Base-by-base conservation (phyloP, 2,113 vertebrate genomes). In the Tricholaema leucomelas region DNA sequence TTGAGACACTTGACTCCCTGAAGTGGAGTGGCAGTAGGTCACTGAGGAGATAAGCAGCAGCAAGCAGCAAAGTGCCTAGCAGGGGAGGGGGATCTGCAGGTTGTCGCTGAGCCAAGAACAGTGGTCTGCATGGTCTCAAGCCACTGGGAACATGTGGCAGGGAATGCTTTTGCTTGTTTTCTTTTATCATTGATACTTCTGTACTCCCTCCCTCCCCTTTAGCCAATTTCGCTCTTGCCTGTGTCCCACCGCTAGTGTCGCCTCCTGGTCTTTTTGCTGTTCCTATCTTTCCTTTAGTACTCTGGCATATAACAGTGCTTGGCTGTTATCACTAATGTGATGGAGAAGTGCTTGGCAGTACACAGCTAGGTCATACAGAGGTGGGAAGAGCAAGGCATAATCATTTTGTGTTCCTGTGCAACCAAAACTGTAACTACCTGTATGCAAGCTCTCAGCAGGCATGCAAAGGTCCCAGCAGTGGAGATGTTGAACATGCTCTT, bases 381-480 rank as follows among this genome's bases (percentile, higher is more conserved):
- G 70, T 77, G 48, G 88, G 5, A 80, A 24, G 76, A 85, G 82
- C 90, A 52, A 90, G 76, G 82, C 65, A 9, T 14, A 42, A n/a
- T 20, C 56, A 11, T 54, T 60, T 55, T 52, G 2, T 54, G 15
- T 64, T 64, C 35, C 46, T 17, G 8, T 31, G 46, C 0, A 0
- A 66, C 52, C 38, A 3, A 18, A 18, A 1, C 50, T 44, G 28
- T 6, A 17, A 24, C n/a, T 40, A 30, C n/a, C 80, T 10, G 20
- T 23, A 6, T 15, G 63, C 30, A 9, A 48, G 11, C n/a, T 63
- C 67, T 55, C 70, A 30, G 71, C 0, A 0, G 18, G 42, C 15
- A 8, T 3, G 0, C 8, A 38, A 46, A 42, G 19, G 31, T 72
- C 13, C 15, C 19, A 6, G 66, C 1, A 2, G 23, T 0, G 0